Evolutionary conservation across 2,113 vertebrate genomes (phyloP), one percentile per base, ranked within the genome.

Genomic region (Paracanthobrama guichenoti): DNA sequence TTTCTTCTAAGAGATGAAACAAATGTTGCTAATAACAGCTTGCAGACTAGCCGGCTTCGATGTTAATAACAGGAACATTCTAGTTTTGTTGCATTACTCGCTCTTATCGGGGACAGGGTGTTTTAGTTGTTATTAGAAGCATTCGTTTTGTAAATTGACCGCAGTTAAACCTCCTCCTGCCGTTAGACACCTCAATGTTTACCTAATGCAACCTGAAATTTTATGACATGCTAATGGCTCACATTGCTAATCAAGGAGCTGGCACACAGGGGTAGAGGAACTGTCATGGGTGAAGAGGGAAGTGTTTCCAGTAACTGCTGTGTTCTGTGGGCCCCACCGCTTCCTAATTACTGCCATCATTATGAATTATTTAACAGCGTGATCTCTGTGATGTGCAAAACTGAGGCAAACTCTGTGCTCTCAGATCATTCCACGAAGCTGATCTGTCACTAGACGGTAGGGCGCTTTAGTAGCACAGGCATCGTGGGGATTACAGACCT

Each of bases 331-430:
- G 73, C 81, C 24, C 64, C 53, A 46, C 53, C n/a, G 16, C 60
- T 83, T 77, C 55, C 74, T 83, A 85, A 87, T 84, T 85, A 85
- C 77, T 75, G 64, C 72, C 59, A 10, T 20, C 31, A n/a, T 42
- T 59, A 87, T 89, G 86, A 89, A 89, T 89, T 86, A 86, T 89
- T 89, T 28, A 89, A 69, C 76, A 84, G 76, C 12, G 16, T 8
- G 6, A 50, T 87, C 39, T 82, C 88, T 87, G 18, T 79, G 88
- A 87, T 79, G 81, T 84, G 81, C 82, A 87, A 89, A 85, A 79
- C 81, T 48, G 60, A 77, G 76, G 50, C 59, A 76, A 86, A 81
- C 74, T 84, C 59, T 73, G 53, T n/a, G 62, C 60, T 71, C 78
- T 82, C 66, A 46, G 67, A 60, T 72, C 48, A 50, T 77, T 77